phyloP scores from a whole-genome alignment of 2,113 vertebrate species.

The Monarcha castaneiventris region DNA sequence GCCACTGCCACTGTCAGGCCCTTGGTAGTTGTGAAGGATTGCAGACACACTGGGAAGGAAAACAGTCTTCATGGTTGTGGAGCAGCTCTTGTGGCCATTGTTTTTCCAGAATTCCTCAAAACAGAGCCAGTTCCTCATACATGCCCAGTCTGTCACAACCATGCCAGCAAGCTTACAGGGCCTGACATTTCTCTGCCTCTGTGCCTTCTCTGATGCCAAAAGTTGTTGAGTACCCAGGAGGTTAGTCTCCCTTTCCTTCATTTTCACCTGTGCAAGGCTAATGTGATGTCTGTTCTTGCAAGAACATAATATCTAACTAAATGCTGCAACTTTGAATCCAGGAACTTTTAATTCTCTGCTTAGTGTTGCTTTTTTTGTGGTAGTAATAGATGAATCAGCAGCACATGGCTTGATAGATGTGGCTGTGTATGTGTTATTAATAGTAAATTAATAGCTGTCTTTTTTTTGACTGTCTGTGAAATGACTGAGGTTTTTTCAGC shows the following conservation, averaged over 20 bases:
- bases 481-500: not conserved
- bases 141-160: not conserved
- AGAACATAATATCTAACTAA: not conserved
- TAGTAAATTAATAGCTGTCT: not conserved
- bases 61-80: not conserved
- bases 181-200: not conserved
- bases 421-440: slow-evolving; percentile 21
- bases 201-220: not conserved
- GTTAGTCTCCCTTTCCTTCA: not conserved
- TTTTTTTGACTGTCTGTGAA: slow-evolving; percentile 24
- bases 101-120: not conserved
- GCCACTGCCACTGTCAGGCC: not conserved
- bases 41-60: not conserved
- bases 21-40: not conserved
- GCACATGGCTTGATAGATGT: not conserved
- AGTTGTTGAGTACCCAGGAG: not conserved
- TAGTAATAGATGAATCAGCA: slow-evolving; percentile 2
- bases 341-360: not conserved
- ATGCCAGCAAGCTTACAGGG: not conserved
- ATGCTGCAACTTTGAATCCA: not conserved
- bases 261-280: not conserved
- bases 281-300: not conserved
- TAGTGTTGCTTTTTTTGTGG: not conserved
- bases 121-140: not conserved
- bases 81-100: not conserved